Conservation (phyloP, 2,888 invertebrate genomes). For the Dexiosoma caninum region DNA sequence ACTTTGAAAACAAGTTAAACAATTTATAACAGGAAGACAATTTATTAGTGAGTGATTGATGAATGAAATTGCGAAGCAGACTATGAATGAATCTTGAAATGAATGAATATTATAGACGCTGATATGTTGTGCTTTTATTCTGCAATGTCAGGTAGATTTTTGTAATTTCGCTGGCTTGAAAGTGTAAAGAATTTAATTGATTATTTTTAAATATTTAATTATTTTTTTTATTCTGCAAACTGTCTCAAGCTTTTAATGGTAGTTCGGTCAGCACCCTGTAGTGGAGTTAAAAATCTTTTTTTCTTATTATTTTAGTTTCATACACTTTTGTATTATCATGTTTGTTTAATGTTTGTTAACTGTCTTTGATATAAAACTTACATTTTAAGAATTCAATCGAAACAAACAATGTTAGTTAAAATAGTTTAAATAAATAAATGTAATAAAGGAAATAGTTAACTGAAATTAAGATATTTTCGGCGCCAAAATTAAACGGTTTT, state of each 20-base stretch:
- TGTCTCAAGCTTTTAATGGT: too few relatives aligned
- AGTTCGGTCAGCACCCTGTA: too few relatives aligned
- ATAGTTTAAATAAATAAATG: too few relatives aligned
- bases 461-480: neutral
- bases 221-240: neutral
- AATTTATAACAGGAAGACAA: constrained; percentile 18
- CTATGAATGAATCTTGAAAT: neutral
- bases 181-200: neutral
- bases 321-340: too few relatives aligned
- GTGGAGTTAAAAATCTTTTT: too few relatives aligned
- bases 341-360: too few relatives aligned
- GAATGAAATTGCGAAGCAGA: neutral
- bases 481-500: constrained; percentile 19
- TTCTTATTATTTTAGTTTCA: too few relatives aligned
- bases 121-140: neutral
- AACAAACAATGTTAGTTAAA: neutral
- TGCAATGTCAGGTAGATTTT: neutral
- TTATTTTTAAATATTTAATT: neutral
- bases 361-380: neutral
- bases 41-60: constrained; percentile 8
- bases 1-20: neutral
- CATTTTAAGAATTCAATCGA: neutral
- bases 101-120: too few relatives aligned
- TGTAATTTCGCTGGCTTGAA: neutral
- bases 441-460: too few relatives aligned